Percentiles rank a stretch among this genome's conserved stretches.
Evolutionary conservation across 2,797 vertebrate genomes (phyloP).

Genomic region (Peromyscus eremicus): DNA sequence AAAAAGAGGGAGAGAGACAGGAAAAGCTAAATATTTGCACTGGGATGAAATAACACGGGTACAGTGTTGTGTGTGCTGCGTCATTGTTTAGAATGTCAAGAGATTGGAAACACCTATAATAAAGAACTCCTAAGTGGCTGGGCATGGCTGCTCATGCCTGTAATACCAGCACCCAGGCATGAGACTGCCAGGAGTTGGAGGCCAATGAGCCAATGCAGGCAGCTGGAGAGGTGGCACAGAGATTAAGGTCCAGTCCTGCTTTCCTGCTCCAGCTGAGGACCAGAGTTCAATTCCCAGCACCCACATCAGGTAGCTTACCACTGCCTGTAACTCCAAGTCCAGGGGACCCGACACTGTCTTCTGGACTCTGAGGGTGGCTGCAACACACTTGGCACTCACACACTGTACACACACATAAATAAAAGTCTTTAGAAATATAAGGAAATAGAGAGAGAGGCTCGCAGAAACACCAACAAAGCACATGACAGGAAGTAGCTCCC

Average conservation of each 20-base stretch:
- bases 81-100: conserved; percentile 16
- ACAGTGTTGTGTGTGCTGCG: not conserved
- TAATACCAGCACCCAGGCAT: not conserved
- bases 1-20: not conserved
- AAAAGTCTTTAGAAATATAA: not conserved
- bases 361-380: not conserved
- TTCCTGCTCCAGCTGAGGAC: not conserved
- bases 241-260: not conserved
- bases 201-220: not conserved
- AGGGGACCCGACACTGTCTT: not conserved
- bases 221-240: not conserved
- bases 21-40: not conserved
- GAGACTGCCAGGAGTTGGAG: not conserved
- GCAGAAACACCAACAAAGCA: too few species aligned
- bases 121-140: not conserved
- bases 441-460: not conserved
- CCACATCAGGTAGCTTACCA: not conserved
- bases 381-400: not conserved
- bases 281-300: not conserved
- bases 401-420: not conserved
- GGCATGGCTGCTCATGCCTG: not conserved
- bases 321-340: not conserved
- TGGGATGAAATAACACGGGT: not conserved
- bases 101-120: not conserved
- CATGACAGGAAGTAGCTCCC: not conserved